Evolutionary conservation across 2,888 invertebrate genomes (phyloP), one percentile per base, ranked within the genome.

Genomic region (Drosophila incognita): DNA sequence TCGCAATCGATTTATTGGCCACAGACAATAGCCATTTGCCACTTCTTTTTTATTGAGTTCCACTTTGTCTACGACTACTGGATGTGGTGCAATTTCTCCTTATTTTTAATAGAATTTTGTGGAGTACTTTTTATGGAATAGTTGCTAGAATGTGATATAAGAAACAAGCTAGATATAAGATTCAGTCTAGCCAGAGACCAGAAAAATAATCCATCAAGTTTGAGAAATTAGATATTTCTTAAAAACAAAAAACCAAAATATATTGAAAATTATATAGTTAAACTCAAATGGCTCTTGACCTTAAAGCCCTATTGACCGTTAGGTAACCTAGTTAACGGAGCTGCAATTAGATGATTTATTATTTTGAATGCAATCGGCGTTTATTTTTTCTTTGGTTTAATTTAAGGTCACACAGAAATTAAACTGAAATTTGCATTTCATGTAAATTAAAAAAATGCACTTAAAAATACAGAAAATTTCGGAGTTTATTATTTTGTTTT

Each of bases 261-360:
- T 15, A 21, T 27, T 38, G 7, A 11, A 10, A 21, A 46, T 15
- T 46, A 15, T 15, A 15, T 8, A 15, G 2, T 24, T 24, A 15
- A 15, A 27, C 8, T 46, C 24, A 27, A 42, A 8, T 40, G 59
- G 46, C 27, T 46, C n/a, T 57, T 64, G 54, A 62, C 78, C 80
- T 64, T 68, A 61, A 15, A 21, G 46, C 66, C 69, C 63, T 64
- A 35, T 29, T 27, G 5, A 18, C 64, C 18, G 54, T 56, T 61
- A 49, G 29, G 15, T 67, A 69, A 33, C 75, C 70, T 42, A 79
- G 58, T 70, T 78, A 27, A 79, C 54, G 56, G 72, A 40, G 52
- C 59, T 60, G 64, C 69, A 84, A 82, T 87, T 87, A 69, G 83
- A 80, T 80, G 36, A 71, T 56, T 81, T 15, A 62, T 64, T 68